phyloP scores from a whole-genome alignment of 2,113 vertebrate species.

The Rhabdornis inornatus region DNA sequence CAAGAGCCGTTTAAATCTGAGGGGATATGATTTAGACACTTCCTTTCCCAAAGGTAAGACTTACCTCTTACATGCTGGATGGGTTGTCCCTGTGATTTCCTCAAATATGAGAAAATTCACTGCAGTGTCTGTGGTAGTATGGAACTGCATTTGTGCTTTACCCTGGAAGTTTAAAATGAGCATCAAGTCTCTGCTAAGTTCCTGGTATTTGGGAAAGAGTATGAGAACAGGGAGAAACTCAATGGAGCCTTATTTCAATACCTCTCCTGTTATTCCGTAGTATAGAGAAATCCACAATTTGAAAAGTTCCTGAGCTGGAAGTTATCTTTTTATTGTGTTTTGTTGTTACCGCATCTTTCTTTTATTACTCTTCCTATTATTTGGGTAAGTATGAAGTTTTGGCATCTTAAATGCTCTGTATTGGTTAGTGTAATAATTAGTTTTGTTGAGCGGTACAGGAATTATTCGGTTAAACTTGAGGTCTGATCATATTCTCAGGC shows the following conservation, averaged over 20 bases:
- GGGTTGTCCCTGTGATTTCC: accelerated
- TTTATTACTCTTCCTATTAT: not conserved
- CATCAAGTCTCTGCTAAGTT: not conserved
- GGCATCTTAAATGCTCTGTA: not conserved
- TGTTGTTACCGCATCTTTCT: not conserved
- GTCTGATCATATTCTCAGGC: not conserved
- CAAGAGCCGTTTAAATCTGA: not conserved
- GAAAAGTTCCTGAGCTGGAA: not conserved
- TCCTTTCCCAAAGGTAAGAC: not conserved
- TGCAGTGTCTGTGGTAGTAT: not conserved
- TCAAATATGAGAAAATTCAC: not conserved
- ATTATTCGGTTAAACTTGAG: not conserved
- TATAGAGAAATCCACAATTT: not conserved
- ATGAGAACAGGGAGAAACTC: not conserved
- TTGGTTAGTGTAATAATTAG: not conserved
- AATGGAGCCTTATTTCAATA: not conserved
- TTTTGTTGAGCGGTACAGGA: not conserved
- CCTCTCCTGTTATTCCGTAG: not conserved
- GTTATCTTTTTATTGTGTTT: not conserved
- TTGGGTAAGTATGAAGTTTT: not conserved
- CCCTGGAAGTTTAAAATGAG: not conserved
- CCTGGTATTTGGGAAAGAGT: not conserved
- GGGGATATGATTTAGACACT: not conserved
- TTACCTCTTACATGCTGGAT: not conserved
- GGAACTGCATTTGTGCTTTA: not conserved